Percentiles rank a stretch among this genome's conserved stretches.
Evolutionary conservation across 2,797 vertebrate genomes (phyloP).

Genomic region (Anniella stebbinsi): DNA sequence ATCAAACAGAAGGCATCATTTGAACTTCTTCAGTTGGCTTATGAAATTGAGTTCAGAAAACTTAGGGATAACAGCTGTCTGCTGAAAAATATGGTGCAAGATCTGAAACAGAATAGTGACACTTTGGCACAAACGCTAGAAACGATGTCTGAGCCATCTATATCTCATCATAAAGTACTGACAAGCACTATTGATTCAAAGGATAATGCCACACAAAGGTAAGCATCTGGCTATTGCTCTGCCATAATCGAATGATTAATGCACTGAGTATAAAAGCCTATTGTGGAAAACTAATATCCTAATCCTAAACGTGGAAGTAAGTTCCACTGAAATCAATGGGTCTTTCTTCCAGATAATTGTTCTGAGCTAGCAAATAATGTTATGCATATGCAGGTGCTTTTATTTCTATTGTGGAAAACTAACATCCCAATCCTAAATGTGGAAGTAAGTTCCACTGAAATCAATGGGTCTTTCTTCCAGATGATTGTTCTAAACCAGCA

Average conservation of each 20-base stretch:
- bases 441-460: not conserved
- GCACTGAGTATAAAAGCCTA: not conserved
- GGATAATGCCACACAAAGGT: constrained; percentile 88
- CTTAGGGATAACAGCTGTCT: constrained; percentile 77
- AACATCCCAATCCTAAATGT: not conserved
- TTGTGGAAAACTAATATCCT: not conserved
- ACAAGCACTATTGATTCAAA: constrained; percentile 82
- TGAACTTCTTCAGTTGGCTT: constrained; percentile 88
- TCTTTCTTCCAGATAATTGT: not conserved
- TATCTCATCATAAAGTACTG: constrained; percentile 71
- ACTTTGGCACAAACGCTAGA: constrained; percentile 74
- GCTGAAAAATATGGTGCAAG: constrained; percentile 78
- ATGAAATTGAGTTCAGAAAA: constrained; percentile 85
- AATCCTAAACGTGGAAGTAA: not conserved
- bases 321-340: not conserved
- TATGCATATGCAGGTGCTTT: not conserved
- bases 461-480: not conserved
- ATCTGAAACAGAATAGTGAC: constrained; percentile 76
- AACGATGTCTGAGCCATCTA: constrained; percentile 79
- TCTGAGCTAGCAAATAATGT: not conserved
- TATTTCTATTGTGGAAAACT: not conserved
- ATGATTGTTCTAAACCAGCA: not conserved
- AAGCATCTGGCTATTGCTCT: not conserved
- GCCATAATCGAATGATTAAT: constrained; percentile 15
- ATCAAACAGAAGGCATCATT: constrained; percentile 90